A percentile compares a stretch with the other conserved stretches of the same genome.
Conservation (phyloP, 2,113 vertebrate species). For the Rattus rattus region DNA sequence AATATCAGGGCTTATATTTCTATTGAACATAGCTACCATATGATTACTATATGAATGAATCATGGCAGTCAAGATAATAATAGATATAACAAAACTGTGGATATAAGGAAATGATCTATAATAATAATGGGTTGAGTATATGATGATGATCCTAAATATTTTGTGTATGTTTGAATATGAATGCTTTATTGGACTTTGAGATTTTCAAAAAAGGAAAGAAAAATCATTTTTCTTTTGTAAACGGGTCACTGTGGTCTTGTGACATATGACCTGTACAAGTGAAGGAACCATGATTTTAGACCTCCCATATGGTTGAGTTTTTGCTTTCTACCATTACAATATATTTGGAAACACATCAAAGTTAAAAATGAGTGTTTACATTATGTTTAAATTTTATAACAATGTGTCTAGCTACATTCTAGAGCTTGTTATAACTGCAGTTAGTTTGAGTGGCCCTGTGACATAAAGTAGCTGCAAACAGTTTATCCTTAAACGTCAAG, state of each 20-base stretch:
- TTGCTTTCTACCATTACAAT: background rate
- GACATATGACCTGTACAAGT: background rate
- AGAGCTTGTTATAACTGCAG: background rate
- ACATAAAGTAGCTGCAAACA: background rate
- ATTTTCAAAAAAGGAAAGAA: background rate
- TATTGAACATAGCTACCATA: background rate
- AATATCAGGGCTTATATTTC: background rate
- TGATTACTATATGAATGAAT: background rate
- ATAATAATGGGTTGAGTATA: background rate
- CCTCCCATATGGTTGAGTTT: background rate
- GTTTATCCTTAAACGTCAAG: background rate
- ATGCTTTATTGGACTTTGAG: background rate
- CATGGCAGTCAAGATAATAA: background rate
- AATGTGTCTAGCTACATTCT: background rate
- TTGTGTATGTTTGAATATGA: conserved; percentile 3
- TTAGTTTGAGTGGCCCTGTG: background rate
- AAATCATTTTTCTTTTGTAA: background rate
- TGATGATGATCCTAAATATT: background rate
- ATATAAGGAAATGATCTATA: background rate
- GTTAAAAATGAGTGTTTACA: background rate
- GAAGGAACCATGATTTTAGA: background rate
- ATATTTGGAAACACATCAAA: background rate
- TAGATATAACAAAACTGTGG: background rate
- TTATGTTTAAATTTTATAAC: background rate
- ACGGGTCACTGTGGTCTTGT: background rate